A percentile compares a stretch with the other conserved stretches of the same genome.
phyloP scores from a whole-genome alignment of 2,113 vertebrate species.

The Notothenia rossii region DNA sequence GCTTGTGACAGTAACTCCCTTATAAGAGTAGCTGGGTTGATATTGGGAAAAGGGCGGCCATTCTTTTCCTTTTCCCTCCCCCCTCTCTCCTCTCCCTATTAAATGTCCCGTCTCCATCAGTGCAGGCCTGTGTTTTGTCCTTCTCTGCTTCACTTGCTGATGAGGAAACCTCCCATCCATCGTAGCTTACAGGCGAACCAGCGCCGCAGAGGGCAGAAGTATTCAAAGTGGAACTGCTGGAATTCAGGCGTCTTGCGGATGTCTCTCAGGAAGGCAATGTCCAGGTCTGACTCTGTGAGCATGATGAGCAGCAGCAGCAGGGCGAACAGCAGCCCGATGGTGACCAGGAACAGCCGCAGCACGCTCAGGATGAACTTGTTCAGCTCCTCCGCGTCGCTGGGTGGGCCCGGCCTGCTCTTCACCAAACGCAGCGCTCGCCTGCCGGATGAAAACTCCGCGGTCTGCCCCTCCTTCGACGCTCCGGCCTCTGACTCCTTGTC shows the following conservation, averaged over 20 bases:
- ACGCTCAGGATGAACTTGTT: constrained; percentile 96
- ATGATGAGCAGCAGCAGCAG: constrained; percentile 95
- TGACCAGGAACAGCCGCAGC: constrained; percentile 94
- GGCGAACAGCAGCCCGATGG: constrained; percentile 93
- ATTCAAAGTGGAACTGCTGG: constrained; percentile 98
- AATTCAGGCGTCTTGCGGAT: constrained; percentile 97
- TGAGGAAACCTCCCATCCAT: constrained; percentile 91
- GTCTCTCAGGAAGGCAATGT: constrained; percentile 96
- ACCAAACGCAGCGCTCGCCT: constrained; percentile 83
- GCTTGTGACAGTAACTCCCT: constrained; percentile 65
- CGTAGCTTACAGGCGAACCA: constrained; percentile 98
- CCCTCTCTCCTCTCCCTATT: constrained; percentile 23
- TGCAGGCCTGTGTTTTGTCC: constrained; percentile 25
- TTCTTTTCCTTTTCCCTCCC: constrained; percentile 9
- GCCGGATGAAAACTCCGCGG: constrained; percentile 76
- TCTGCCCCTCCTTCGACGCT: constrained; percentile 77
- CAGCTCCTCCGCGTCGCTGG: constrained; percentile 88
- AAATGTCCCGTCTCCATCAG: constrained; percentile 17
- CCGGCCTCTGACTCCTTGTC: constrained; percentile 87
- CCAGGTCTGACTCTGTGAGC: constrained; percentile 97
- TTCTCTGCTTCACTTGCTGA: constrained; percentile 81
- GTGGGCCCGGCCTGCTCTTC: constrained; percentile 55
- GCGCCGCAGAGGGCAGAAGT: constrained; percentile 98
- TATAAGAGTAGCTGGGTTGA: constrained; percentile 77
- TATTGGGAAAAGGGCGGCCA: constrained; percentile 74